These are phyloP conservation scores for Drosophila mayaguana DNA, from an alignment of 2,888 invertebrate species.

Conservation along the genomic window DNA sequence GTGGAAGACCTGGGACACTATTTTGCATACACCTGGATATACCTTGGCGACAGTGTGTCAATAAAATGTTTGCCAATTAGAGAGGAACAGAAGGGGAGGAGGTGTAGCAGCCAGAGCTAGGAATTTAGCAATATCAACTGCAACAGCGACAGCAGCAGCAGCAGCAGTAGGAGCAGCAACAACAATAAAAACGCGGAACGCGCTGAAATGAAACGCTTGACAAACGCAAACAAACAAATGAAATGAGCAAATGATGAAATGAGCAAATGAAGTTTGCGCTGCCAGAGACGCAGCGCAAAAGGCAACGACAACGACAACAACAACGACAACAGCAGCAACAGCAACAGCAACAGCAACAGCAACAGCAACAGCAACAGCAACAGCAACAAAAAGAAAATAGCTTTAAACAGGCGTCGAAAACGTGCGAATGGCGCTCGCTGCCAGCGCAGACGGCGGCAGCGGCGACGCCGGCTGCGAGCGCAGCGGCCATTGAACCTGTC, in stretches of 20 bases:
- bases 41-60: slow-evolving; percentile 16
- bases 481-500: slow-evolving; percentile 74
- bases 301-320: slow-evolving; percentile 2
- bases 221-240: slow-evolving; percentile 43
- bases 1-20: slow-evolving; percentile 11
- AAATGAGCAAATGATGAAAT: slow-evolving; percentile 52
- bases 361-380: slow-evolving; percentile 32
- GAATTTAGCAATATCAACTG: slow-evolving; percentile 9
- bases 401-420: slow-evolving; percentile 57
- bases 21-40: slow-evolving; percentile 29
- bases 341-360: slow-evolving; percentile 32
- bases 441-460: slow-evolving; percentile 35
- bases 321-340: slow-evolving; percentile 26
- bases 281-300: slow-evolving; percentile 25
- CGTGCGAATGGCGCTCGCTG: slow-evolving; percentile 74
- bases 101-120: slow-evolving; percentile 39
- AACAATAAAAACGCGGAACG: slow-evolving; percentile 27
- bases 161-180: slow-evolving; percentile 12
- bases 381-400: slow-evolving; percentile 30
- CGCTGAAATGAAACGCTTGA: slow-evolving; percentile 45
- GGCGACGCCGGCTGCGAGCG: slow-evolving; percentile 30
- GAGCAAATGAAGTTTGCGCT: slow-evolving; percentile 28
- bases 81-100: slow-evolving; percentile 30
- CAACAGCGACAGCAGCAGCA: slow-evolving; percentile 7
- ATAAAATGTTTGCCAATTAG: slow-evolving; percentile 52